A percentile compares a stretch with the other conserved stretches of the same genome.
These are phyloP conservation scores for Toxotes lorentzi DNA, from an alignment of 2,797 vertebrate species.

Conservation along the genomic window DNA sequence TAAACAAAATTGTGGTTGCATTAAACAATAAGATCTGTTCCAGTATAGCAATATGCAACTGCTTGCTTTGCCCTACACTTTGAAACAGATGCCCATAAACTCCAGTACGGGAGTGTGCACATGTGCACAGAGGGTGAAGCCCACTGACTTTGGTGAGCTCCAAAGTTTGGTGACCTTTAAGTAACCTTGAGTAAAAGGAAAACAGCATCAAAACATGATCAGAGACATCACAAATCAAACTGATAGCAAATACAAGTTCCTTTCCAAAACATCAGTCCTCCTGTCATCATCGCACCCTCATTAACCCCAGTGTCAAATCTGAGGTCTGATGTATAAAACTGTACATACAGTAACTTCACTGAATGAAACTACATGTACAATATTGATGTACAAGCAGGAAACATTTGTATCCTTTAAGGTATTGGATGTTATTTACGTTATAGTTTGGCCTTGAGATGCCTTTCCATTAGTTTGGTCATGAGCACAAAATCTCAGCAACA, in stretches of 20 bases:
- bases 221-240: conserved; percentile 44
- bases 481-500: conserved; percentile 6
- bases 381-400: background rate
- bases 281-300: conserved; percentile 5
- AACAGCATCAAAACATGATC: conserved; percentile 26
- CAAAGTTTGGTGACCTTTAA: conserved; percentile 2
- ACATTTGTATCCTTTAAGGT: conserved; percentile 17
- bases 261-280: conserved; percentile 27
- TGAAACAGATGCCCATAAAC: background rate
- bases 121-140: background rate
- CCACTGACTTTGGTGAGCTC: background rate
- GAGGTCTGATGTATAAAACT: background rate
- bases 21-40: conserved; percentile 3
- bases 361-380: conserved; percentile 1
- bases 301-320: conserved; percentile 8
- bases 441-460: background rate
- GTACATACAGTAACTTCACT: background rate
- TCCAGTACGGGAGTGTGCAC: background rate
- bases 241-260: conserved; percentile 36
- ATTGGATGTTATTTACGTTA: background rate
- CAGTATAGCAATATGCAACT: conserved; percentile 2
- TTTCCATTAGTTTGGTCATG: conserved; percentile 6
- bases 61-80: background rate
- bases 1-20: background rate
- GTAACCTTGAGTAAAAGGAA: conserved; percentile 24